phyloP scores from a whole-genome alignment of 2,888 invertebrate genomes.

The Hymenopus coronatus region DNA sequence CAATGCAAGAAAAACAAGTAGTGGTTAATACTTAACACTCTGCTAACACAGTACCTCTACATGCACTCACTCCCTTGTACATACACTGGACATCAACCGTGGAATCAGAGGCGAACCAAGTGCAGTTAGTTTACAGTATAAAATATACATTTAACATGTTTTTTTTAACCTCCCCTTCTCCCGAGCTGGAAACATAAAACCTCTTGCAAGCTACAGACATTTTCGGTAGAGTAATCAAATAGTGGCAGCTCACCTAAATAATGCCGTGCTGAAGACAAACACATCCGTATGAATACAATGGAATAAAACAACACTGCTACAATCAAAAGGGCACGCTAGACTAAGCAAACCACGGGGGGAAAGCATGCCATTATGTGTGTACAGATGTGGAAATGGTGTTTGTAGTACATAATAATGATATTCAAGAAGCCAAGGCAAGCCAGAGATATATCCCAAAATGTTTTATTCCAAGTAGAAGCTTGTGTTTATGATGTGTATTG shows the following conservation, averaged over 20 bases:
- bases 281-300: constrained; percentile 17
- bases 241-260: constrained; percentile 10
- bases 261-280: constrained; percentile 15
- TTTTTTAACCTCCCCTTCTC: background rate
- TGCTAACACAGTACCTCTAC: background rate
- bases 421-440: background rate
- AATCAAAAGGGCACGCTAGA: constrained; percentile 4
- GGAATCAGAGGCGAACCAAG: constrained; percentile 6
- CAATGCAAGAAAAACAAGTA: constrained; percentile 16
- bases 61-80: background rate
- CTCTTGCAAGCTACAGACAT: constrained; percentile 14
- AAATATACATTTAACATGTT: constrained; percentile 16
- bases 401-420: background rate
- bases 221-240: constrained; percentile 18
- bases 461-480: too few relatives aligned
- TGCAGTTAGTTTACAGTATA: constrained; percentile 4
- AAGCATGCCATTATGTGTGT: background rate
- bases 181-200: background rate
- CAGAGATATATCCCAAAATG: background rate
- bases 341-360: background rate
- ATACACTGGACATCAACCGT: constrained; percentile 4
- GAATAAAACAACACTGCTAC: constrained; percentile 5
- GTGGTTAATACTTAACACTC: constrained; percentile 14
- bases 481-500: too few relatives aligned
- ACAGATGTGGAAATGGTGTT: background rate